Evolutionary conservation across 1,140 invertebrate species (phyloP), one percentile per base, ranked within the genome.

Genomic region (Megathymus violae): DNA sequence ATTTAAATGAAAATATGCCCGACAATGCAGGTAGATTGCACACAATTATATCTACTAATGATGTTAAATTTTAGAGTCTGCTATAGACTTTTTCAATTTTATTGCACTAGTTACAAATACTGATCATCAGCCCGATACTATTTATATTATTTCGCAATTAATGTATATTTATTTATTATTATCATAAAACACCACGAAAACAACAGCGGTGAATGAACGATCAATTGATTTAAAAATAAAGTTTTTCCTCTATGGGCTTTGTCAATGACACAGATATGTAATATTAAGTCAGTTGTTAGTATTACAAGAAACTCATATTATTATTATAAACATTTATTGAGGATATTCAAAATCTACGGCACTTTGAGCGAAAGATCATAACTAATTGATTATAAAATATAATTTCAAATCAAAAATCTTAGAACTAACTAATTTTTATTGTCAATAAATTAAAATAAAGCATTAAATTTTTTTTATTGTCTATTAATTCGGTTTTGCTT

Each of bases 191-290:
- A 90, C 85, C 83, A 83, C 80, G 84, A 88, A 88, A 87, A 89
- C 85, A 88, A 83, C 85, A 85, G 85, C 82, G 85, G 85, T 90
- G 88, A 90, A 90, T 90, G 88, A 90, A 90, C 88, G 88, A 88
- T 87, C 88, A 87, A 89, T 88, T 90, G 85, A 89, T 85, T 85
- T 81, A 86, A 88, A 83, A 85, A 88, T 78, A 73, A 74, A 77
- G 62, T 54, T 69, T 34, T 41, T 79, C 85, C 78, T 88, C 76
- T 86, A 79, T 88, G 74, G 70, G 67, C 64, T 64, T 74, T 80
- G 76, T 77, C 68, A 82, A 75, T 64, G 67, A 48, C 69, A 80
- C 70, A 76, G 78, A 69, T 66, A 61, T 70, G 40, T 56, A 44
- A 67, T 52, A n/a, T n/a, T n/a, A n/a, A n/a, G n/a, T n/a, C n/a